phyloP scores from a whole-genome alignment of 2,888 invertebrate species.

The Rhorus exstirpatorius region DNA sequence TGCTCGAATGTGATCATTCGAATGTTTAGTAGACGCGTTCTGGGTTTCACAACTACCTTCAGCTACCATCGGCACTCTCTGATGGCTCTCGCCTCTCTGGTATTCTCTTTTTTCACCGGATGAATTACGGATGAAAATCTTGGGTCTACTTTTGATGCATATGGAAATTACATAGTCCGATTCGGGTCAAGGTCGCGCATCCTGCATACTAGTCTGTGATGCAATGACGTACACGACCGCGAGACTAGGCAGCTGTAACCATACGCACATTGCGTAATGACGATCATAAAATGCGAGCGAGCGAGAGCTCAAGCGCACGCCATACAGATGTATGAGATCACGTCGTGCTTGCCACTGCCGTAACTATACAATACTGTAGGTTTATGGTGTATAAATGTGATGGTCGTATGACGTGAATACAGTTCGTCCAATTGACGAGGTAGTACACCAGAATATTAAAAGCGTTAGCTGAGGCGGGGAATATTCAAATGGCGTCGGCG shows the following conservation, averaged over 20 bases:
- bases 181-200: conserved; percentile 84
- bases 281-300: conserved; percentile 68
- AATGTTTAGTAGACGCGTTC: conserved; percentile 32
- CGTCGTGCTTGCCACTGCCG: conserved; percentile 46
- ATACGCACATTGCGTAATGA: conserved; percentile 67
- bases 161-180: conserved; percentile 66
- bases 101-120: conserved; percentile 34
- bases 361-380: conserved; percentile 3
- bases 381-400: conserved; percentile 24
- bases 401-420: conserved; percentile 26
- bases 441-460: conserved; percentile 48
- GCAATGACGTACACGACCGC: conserved; percentile 56
- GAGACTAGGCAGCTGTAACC: conserved; percentile 59
- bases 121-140: conserved; percentile 71
- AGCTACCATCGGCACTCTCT: conserved; percentile 21
- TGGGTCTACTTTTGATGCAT: background rate
- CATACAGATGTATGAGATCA: conserved; percentile 57
- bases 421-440: conserved; percentile 57
- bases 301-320: conserved; percentile 34
- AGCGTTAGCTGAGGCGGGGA: conserved; percentile 1
- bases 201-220: conserved; percentile 20
- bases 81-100: background rate
- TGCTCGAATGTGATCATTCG: conserved; percentile 31
- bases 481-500: conserved; percentile 17
- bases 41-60: conserved; percentile 45